These are phyloP conservation scores for Neolamprologus cancellatus DNA, from an alignment of 2,113 vertebrate species.

Conservation along the genomic window DNA sequence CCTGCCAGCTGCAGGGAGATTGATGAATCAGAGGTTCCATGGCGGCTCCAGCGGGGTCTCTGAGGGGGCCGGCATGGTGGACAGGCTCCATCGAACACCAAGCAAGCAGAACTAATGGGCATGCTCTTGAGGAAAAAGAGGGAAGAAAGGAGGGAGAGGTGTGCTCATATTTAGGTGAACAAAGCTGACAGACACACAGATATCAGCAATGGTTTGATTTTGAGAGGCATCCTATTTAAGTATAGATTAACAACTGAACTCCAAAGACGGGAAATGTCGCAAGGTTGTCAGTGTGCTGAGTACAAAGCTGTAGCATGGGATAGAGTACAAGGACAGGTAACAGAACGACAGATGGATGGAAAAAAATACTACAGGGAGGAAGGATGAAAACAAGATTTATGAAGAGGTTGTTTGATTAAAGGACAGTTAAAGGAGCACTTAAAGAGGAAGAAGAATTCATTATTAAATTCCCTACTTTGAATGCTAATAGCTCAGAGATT, in stretches of 20 bases:
- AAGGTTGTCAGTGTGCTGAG: background rate
- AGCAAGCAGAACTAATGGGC: conserved; percentile 65
- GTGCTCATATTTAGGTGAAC: background rate
- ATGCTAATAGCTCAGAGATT: background rate
- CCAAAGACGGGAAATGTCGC: background rate
- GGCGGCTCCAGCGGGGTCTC: conserved; percentile 23
- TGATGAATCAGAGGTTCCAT: conserved; percentile 55
- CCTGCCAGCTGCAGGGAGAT: conserved; percentile 46
- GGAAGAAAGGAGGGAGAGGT: background rate
- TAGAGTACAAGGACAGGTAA: background rate
- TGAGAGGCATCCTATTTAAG: background rate
- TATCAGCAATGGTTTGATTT: background rate
- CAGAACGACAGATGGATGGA: background rate
- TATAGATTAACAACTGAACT: background rate
- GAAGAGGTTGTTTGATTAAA: background rate
- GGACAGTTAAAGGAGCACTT: background rate
- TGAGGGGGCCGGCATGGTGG: conserved; percentile 12
- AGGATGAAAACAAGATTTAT: background rate
- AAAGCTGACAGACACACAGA: background rate
- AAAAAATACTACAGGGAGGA: background rate
- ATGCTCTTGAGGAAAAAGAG: conserved; percentile 30
- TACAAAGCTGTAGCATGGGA: background rate
- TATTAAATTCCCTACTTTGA: background rate
- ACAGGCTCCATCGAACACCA: conserved; percentile 57
- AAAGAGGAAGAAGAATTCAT: background rate